Evolutionary conservation across 53 echinoderm and acorn worm genomes (phyloP).

Genomic region (Mesocentrotus franciscanus): DNA sequence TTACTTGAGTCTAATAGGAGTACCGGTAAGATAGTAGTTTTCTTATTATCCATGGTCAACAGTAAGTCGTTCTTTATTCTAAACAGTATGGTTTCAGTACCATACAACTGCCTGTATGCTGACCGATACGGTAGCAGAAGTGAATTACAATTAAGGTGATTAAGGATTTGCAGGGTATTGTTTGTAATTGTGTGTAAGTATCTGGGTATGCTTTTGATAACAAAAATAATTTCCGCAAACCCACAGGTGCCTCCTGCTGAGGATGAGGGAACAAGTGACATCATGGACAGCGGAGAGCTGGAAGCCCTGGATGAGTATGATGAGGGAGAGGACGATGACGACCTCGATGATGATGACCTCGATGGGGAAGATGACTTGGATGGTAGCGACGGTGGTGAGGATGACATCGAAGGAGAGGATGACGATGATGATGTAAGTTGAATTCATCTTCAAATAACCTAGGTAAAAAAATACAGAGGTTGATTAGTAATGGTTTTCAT

Average conservation of each 20-base stretch:
- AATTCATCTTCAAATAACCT: not conserved
- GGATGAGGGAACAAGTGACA: conserved; percentile 76
- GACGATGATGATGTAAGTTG: conserved; percentile 67
- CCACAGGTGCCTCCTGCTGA: conserved; percentile 75
- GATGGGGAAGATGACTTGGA: conserved; percentile 67
- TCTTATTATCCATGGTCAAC: too few relatives aligned
- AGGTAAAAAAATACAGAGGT: not conserved
- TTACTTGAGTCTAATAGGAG: too few relatives aligned
- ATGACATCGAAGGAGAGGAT: conserved; percentile 68
- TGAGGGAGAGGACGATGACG: conserved; percentile 81
- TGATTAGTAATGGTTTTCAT: not conserved
- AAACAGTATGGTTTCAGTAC: too few relatives aligned
- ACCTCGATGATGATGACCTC: conserved; percentile 74
- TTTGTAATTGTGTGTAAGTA: too few relatives aligned
- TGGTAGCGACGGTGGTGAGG: conserved; percentile 59
- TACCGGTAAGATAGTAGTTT: too few relatives aligned
- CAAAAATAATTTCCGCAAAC: not conserved
- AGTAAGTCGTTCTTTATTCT: too few relatives aligned
- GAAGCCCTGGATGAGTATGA: conserved; percentile 87
- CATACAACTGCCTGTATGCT: too few relatives aligned
- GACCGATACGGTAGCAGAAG: too few relatives aligned
- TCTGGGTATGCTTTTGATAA: too few relatives aligned
- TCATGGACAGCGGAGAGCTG: conserved; percentile 77
- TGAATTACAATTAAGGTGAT: too few relatives aligned
- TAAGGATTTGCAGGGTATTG: too few relatives aligned